Evolutionary conservation across 1,140 invertebrate species (phyloP), one percentile per base, ranked within the genome.

Genomic region (Cepaea nemoralis): DNA sequence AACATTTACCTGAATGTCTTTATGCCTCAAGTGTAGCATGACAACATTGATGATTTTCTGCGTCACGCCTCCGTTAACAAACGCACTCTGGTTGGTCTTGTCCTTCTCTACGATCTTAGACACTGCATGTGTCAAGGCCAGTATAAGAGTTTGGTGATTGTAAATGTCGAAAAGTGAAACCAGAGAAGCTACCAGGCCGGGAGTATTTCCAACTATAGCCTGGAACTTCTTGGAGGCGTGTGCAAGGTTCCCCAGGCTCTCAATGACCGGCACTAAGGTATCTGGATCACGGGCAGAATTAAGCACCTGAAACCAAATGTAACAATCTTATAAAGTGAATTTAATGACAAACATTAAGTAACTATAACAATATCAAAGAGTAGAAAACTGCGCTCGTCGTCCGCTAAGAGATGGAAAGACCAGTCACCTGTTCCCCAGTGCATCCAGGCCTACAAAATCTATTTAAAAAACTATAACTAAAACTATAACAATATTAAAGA

Each of bases 241-340:
- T 6, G 87, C 86, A 69, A 91, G 87, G 66, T 85, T 87, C 37
- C 87, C 87, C 0, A 91, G 40, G 33, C 85, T 85, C 40, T 91
- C 84, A 0, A 90, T 82, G 22, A 83, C 85, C 39, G 87, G 86
- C 24, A 88, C 86, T 14, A 90, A 77, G 16, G 90, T 87, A 77
- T 90, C 87, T 22, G 85, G 76, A n/a, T 90, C 87, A 33, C 85
- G 80, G 35, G 85, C 42, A 14, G 83, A 85, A 78, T 89, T 85
- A 39, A 90, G 85, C 24, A 89, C 87, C 75, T 88, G 87, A 27
- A 45, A 69, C 14, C 42, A 24, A 55, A 55, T 24, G n/a, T 55
- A 3, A 55, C 19, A 55, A 55, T 55, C 22, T 22, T 55, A 55
- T 10, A 14, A 14, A 55, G 19, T 5, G 50, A n/a, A n/a, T n/a